Percentiles rank a stretch among this genome's conserved stretches.
Evolutionary conservation across 2,797 vertebrate species (phyloP).

Genomic region (Enteromius radiatus): DNA sequence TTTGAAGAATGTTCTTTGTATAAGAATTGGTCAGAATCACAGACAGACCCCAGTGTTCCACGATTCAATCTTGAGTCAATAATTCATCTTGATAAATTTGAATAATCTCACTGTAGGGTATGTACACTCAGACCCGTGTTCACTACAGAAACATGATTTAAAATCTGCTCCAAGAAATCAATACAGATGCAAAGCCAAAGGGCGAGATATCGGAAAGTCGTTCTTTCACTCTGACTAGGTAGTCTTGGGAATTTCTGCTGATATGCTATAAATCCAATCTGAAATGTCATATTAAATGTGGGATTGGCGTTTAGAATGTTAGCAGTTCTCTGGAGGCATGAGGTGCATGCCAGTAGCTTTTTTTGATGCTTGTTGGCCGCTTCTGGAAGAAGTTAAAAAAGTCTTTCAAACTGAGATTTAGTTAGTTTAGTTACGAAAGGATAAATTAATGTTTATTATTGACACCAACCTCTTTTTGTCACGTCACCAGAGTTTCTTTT

Average conservation of each 20-base stretch:
- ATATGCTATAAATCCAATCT: constrained; percentile 71
- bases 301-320: constrained; percentile 60
- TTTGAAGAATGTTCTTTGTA: not conserved
- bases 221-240: constrained; percentile 19
- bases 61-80: constrained; percentile 71
- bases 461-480: not conserved
- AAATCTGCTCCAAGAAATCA: constrained; percentile 75
- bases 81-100: constrained; percentile 81
- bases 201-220: constrained; percentile 48
- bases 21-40: not conserved
- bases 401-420: not conserved
- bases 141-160: constrained; percentile 71
- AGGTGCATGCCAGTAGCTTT: constrained; percentile 71
- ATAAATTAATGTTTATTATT: not conserved
- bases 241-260: constrained; percentile 66
- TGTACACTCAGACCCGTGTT: constrained; percentile 65
- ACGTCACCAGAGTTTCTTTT: not conserved
- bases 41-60: constrained; percentile 33
- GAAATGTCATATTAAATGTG: constrained; percentile 72
- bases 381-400: constrained; percentile 62
- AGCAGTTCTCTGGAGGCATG: constrained; percentile 56
- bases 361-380: constrained; percentile 51
- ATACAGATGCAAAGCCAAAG: constrained; percentile 54
- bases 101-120: constrained; percentile 77
- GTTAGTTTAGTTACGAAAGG: not conserved